Conservation (phyloP, 2,797 vertebrate genomes). For the Eulemur coronatus region DNA sequence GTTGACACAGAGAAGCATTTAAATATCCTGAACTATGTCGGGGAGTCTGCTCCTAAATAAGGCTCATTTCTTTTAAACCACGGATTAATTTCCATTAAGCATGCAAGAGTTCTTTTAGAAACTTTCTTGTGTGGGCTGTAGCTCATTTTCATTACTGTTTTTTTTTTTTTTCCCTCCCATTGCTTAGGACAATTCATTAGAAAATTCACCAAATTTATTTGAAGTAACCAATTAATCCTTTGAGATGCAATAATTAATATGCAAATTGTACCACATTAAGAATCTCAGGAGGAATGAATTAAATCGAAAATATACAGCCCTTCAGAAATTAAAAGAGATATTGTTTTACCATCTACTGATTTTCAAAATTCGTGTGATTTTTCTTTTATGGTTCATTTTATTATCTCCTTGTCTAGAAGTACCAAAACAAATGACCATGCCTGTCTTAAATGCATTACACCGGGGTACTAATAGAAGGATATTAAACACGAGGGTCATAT, state of each 20-base stretch:
- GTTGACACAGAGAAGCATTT: background rate
- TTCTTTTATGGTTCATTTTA: slow-evolving; percentile 74
- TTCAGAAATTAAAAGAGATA: slow-evolving; percentile 40
- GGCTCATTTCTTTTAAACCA: slow-evolving; percentile 22
- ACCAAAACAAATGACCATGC: slow-evolving; percentile 74
- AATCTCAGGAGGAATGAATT: slow-evolving; percentile 22
- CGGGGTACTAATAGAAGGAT: slow-evolving; percentile 80
- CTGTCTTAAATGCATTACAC: slow-evolving; percentile 78
- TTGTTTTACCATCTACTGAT: background rate
- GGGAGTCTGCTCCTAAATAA: background rate
- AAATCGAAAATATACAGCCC: slow-evolving; percentile 29
- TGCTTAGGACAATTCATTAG: slow-evolving; percentile 53
- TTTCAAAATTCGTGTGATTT: slow-evolving; percentile 58
- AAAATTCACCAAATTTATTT: slow-evolving; percentile 54
- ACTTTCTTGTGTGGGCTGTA: slow-evolving; percentile 20
- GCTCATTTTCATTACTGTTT: slow-evolving; percentile 24
- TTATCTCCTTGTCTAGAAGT: slow-evolving; percentile 69
- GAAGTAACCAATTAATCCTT: slow-evolving; percentile 60
- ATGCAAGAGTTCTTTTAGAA: slow-evolving; percentile 14
- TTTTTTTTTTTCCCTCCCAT: rapidly evolving
- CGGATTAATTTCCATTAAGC: slow-evolving; percentile 28
- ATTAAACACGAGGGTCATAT: slow-evolving; percentile 77
- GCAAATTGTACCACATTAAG: slow-evolving; percentile 39
- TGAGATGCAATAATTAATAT: slow-evolving; percentile 58
- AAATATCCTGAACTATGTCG: background rate